Evolutionary conservation across 2,888 invertebrate species (phyloP).

Genomic region (Beris chalybata): DNA sequence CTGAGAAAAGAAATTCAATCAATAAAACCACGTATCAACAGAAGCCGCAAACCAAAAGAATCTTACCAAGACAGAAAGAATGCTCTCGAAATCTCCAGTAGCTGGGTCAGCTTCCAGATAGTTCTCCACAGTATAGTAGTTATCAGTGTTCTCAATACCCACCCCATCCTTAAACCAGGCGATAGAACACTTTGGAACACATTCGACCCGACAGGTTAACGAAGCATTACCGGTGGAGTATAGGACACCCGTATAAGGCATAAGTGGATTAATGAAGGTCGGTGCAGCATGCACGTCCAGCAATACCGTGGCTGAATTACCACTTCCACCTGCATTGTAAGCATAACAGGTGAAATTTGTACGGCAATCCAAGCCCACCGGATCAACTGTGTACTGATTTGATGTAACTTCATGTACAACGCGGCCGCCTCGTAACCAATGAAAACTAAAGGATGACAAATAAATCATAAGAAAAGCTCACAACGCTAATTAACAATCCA

Average conservation of each 20-base stretch:
- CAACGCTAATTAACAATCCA: conserved; percentile 19
- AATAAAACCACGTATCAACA: conserved; percentile 4
- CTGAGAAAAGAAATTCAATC: conserved; percentile 47
- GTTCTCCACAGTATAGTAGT: conserved; percentile 70
- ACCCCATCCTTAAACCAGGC: conserved; percentile 81
- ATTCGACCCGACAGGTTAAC: conserved; percentile 85
- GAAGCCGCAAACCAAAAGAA: neutral
- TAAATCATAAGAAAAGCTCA: conserved; percentile 4
- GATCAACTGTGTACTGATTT: conserved; percentile 77
- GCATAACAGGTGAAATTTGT: conserved; percentile 90
- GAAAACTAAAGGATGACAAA: conserved; percentile 59
- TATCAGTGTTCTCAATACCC: conserved; percentile 64
- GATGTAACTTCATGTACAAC: conserved; percentile 74
- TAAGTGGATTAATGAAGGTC: conserved; percentile 80
- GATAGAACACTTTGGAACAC: conserved; percentile 82
- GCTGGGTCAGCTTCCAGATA: conserved; percentile 72
- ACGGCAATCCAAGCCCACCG: conserved; percentile 81
- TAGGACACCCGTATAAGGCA: conserved; percentile 77
- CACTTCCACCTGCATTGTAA: conserved; percentile 81
- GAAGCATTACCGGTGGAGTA: conserved; percentile 76
- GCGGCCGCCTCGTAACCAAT: conserved; percentile 76
- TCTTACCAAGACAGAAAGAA: conserved; percentile 79
- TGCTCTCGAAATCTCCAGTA: conserved; percentile 86
- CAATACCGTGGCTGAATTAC: conserved; percentile 67
- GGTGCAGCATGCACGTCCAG: conserved; percentile 82